phyloP scores from a whole-genome alignment of 2,888 invertebrate genomes.

The Gasteruption jaculator region DNA sequence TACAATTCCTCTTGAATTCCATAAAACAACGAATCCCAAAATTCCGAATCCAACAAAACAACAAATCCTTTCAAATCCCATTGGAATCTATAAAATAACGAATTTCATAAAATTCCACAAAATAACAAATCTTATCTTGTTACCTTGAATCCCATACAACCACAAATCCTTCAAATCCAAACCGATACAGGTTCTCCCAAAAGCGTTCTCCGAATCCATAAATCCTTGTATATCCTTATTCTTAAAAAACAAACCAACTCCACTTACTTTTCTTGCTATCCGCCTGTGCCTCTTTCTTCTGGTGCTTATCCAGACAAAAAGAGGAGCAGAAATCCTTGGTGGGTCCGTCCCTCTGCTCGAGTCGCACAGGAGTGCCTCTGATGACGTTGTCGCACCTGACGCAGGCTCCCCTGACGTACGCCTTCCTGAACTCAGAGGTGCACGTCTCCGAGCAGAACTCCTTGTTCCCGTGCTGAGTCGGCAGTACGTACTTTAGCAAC shows the following conservation, averaged over 20 bases:
- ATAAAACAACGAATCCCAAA: too few species aligned
- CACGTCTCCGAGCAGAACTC: conserved; percentile 91
- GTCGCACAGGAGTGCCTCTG: conserved; percentile 64
- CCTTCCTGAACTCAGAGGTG: conserved; percentile 82
- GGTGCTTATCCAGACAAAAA: conserved; percentile 79
- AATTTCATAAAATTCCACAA: too few species aligned
- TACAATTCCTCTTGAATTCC: too few species aligned
- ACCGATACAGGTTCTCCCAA: background rate
- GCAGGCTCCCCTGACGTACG: conserved; percentile 83
- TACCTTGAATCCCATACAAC: too few species aligned
- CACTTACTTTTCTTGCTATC: conserved; percentile 39
- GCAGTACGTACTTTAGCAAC: conserved; percentile 79
- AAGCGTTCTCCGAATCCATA: conserved; percentile 1
- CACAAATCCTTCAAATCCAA: background rate
- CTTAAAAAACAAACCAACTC: background rate
- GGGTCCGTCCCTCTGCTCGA: conserved; percentile 55
- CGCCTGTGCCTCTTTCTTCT: conserved; percentile 58
- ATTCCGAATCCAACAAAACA: too few species aligned
- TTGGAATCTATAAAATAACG: too few species aligned
- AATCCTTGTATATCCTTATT: background rate
- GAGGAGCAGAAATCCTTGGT: conserved; percentile 81
- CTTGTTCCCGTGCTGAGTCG: conserved; percentile 83
- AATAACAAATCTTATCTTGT: too few species aligned
- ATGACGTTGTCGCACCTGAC: conserved; percentile 85
- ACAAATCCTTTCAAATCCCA: too few species aligned